Conservation (phyloP, 1,140 invertebrate species). For the Dendroctonus ponderosae region DNA sequence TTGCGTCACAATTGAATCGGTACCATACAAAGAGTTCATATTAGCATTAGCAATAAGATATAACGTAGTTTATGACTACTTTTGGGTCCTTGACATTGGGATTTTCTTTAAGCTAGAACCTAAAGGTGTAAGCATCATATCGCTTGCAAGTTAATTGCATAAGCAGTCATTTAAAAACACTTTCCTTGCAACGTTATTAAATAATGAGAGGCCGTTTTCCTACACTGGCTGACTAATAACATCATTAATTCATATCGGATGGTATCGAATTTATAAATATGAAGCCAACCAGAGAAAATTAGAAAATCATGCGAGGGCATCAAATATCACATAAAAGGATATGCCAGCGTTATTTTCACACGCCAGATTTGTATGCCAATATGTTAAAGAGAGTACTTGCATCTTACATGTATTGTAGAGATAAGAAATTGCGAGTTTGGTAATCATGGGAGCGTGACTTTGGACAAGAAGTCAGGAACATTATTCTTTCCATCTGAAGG, state of each 20-base stretch:
- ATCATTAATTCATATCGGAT: constrained; percentile 23
- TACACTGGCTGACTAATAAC: constrained; percentile 6
- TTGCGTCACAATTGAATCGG: constrained; percentile 23
- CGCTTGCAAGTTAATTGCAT: no score
- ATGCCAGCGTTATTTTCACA: constrained; percentile 27
- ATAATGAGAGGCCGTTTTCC: no score
- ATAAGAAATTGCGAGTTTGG: constrained; percentile 27
- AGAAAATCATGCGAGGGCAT: constrained; percentile 25
- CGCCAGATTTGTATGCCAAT: constrained; percentile 23
- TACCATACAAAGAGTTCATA: constrained; percentile 13
- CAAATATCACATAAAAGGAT: constrained; percentile 26
- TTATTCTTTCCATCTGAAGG: no score
- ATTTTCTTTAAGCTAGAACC: no score
- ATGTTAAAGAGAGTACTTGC: constrained; percentile 23
- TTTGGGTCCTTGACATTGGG: background rate
- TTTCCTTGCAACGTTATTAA: no score
- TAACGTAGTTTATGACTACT: constrained; percentile 22
- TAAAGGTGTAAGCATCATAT: no score
- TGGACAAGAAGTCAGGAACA: constrained; percentile 7
- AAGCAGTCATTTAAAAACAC: no score
- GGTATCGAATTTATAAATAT: constrained; percentile 6
- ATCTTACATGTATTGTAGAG: constrained; percentile 8
- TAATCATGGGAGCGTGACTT: constrained; percentile 21
- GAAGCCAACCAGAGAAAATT: constrained; percentile 20
- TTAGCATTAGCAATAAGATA: constrained; percentile 19